phyloP scores from a whole-genome alignment of 2,113 vertebrate genomes.

The Solenodon paradoxus region DNA sequence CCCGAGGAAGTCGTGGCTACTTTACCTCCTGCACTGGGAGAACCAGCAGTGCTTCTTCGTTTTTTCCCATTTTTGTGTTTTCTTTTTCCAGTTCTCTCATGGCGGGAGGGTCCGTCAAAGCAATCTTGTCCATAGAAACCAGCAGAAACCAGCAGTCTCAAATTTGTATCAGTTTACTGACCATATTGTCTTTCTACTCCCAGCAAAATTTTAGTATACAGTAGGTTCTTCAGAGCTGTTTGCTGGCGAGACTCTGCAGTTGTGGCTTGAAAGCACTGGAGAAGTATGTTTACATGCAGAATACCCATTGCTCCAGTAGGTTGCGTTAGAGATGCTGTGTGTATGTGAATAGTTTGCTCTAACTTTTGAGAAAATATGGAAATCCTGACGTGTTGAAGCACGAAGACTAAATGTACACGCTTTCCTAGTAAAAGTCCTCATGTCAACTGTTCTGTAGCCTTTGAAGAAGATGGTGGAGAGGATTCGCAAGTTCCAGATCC shows the following conservation, averaged over 20 bases:
- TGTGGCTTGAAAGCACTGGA: not conserved
- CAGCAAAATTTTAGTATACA: not conserved
- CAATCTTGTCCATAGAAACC: not conserved
- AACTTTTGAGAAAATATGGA: not conserved
- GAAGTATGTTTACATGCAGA: not conserved
- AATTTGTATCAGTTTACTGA: too few relatives aligned
- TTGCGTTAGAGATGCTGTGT: not conserved
- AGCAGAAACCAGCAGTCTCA: too few relatives aligned
- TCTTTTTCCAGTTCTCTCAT: not conserved
- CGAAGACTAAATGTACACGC: not conserved
- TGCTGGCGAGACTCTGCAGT: not conserved
- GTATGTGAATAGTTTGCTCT: not conserved
- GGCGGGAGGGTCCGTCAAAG: not conserved
- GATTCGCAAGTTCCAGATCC: conserved; percentile 97
- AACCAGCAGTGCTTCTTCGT: not conserved
- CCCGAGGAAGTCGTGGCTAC: not conserved
- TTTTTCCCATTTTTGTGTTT: not conserved
- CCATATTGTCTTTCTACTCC: not conserved
- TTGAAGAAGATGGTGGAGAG: conserved; percentile 99
- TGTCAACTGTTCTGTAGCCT: conserved; percentile 83
- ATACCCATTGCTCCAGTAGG: not conserved
- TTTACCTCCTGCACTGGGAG: not conserved
- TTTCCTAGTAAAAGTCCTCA: not conserved
- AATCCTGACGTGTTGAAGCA: not conserved
- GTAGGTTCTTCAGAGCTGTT: not conserved